Evolutionary conservation across 1,140 invertebrate genomes (phyloP).

Genomic region (Eubasilissa regina): DNA sequence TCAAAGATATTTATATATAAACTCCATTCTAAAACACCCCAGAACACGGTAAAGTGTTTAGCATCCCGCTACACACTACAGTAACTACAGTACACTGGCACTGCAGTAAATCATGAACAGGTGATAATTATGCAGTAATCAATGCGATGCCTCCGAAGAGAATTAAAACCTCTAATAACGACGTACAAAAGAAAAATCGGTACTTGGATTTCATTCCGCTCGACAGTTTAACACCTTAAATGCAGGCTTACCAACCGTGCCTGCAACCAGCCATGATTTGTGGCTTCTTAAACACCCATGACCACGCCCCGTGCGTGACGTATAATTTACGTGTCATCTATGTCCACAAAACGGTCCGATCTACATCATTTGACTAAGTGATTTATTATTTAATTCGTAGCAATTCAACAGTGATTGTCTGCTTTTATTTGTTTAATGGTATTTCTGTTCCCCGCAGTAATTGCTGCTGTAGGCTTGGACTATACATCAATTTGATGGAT

Average conservation of each 20-base stretch:
- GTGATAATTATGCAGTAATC: conserved; percentile 2
- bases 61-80: no score
- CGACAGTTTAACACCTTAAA: conserved; percentile 11
- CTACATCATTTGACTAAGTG: neutral
- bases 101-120: neutral
- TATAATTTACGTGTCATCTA: conserved; percentile 9
- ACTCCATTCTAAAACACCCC: no score
- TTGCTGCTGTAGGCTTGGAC: no score
- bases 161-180: conserved; percentile 15
- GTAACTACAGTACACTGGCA: no score
- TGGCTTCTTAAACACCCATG: conserved; percentile 1
- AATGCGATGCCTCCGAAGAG: conserved; percentile 10
- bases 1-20: no score
- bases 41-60: no score
- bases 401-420: no score
- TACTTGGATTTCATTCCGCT: neutral
- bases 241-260: conserved; percentile 5
- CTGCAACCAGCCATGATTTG: conserved; percentile 1
- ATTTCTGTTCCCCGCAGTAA: no score
- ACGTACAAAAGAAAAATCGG: neutral
- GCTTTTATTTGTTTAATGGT: no score
- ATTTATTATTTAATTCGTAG: no score
- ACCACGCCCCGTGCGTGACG: neutral
- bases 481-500: no score
- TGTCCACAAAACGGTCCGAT: conserved; percentile 7